Conservation (phyloP, 2,113 vertebrate genomes). For the Delphinus delphis region DNA sequence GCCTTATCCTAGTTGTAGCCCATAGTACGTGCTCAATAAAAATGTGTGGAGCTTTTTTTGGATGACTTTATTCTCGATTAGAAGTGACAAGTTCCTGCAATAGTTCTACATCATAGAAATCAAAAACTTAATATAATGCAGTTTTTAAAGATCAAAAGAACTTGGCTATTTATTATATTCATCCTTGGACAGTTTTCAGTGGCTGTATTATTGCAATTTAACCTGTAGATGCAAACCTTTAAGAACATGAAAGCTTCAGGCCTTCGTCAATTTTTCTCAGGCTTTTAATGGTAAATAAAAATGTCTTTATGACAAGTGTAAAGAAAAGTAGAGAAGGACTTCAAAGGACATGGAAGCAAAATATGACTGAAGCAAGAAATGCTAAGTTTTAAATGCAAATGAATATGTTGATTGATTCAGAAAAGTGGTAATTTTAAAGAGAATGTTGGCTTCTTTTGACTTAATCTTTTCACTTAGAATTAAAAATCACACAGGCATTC, state of each 20-base stretch:
- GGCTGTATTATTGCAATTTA: constrained; percentile 52
- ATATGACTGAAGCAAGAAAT: not conserved
- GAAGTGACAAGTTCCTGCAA: constrained; percentile 40
- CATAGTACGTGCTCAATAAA: not conserved
- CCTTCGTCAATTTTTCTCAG: constrained; percentile 62
- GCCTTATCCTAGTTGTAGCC: not conserved
- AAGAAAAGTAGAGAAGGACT: constrained; percentile 50
- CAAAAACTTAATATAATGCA: constrained; percentile 20
- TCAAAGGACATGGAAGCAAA: constrained; percentile 39
- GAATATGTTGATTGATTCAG: constrained; percentile 58
- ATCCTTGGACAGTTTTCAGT: constrained; percentile 49
- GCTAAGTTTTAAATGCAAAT: constrained; percentile 54
- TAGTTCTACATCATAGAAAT: constrained; percentile 11
- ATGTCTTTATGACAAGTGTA: not conserved
- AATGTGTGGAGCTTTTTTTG: not conserved
- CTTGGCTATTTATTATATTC: constrained; percentile 26
- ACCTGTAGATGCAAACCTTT: constrained; percentile 33
- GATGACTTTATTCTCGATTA: not conserved
- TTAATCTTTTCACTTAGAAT: constrained; percentile 65
- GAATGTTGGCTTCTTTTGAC: constrained; percentile 51
- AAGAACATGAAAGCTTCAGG: constrained; percentile 51
- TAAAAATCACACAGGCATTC: constrained; percentile 41
- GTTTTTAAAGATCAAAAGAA: not conserved
- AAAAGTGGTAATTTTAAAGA: constrained; percentile 64
- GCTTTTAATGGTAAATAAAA: constrained; percentile 48